Conservation (phyloP, 2,888 invertebrate species). For the Hirtodrosophila cameraria region DNA sequence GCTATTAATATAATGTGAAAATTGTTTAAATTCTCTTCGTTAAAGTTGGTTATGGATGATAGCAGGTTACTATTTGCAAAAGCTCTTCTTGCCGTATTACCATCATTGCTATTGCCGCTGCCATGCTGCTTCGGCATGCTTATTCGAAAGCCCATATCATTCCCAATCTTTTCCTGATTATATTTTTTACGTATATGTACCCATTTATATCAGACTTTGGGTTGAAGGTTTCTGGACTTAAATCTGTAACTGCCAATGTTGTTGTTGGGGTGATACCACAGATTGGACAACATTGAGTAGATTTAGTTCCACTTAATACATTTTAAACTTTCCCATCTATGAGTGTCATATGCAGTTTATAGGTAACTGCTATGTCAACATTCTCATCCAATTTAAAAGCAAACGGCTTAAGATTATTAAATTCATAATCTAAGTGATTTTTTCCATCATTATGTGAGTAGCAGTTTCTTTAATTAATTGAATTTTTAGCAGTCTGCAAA, state of each 20-base stretch:
- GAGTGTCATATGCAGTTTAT: conserved; percentile 12
- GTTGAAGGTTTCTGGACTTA: no score
- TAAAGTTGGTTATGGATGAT: no score
- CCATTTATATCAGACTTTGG: no score
- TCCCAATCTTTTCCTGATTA: no score
- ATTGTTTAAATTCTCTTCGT: background rate
- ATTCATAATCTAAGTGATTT: background rate
- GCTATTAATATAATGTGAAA: conserved; percentile 4
- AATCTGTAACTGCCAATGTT: background rate
- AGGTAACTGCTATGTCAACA: conserved; percentile 1
- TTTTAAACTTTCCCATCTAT: conserved; percentile 19
- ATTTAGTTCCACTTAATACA: conserved; percentile 14
- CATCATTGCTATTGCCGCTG: no score
- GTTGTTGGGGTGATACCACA: conserved; percentile 11
- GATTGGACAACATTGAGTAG: conserved; percentile 14
- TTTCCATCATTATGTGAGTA: background rate
- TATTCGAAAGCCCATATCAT: no score
- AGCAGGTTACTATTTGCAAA: no score
- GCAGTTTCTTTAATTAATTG: background rate
- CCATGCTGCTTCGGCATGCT: no score
- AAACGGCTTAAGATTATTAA: conserved; percentile 8
- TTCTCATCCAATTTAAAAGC: conserved; percentile 7
- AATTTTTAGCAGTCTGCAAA: background rate
- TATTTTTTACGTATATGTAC: no score
- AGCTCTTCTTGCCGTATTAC: no score